Base-by-base conservation (phyloP, 2,888 invertebrate genomes). In the Cryptophagus acutangulus region DNA sequence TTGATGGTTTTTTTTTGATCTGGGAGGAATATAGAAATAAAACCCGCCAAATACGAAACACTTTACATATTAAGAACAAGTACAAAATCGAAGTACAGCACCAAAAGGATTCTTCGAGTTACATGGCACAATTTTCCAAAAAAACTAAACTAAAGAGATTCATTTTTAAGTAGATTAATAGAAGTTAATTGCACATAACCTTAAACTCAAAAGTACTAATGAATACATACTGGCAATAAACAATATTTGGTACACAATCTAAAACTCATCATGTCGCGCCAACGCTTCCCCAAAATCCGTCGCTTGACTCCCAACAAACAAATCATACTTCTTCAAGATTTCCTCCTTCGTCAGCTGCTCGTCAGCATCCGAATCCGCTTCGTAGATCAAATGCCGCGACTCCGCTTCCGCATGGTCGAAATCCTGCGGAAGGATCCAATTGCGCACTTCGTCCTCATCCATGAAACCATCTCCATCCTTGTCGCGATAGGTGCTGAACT, bases 281-380 rank as follows among this genome's bases (percentile, higher is more conserved):
- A 99, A 73, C 3, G 95, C 95, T 66, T 97, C 95, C 1, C 99
- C 97, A 67, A 96, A 99, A 73, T 99, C 97, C 0, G 97, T 99
- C 1, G 95, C 97, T 68, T 99, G 97, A 0, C 96, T 96, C 24
- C 97, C 97, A 2, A 97, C 97, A 70, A 97, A 99, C 6, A 96
- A 74, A 69, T 99, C 97, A 66, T 96, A 96, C 66, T 97, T 96
- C 39, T 86, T 84, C 15, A 97, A 69, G 18, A 99, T 83, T 71
- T 99, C 97, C 0, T 82, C 81, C 67, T 87, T 88, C 5, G 87
- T 88, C 17, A 99, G 75, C 62, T 84, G 82, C 56, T 90, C 87
- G 71, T 99, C 97, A 6, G 85, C 84, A 71, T 99, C 87, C 0
- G 77, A 73, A 70, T 99, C 99, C 0, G 95, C 89, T 67, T 96